A percentile compares a stretch with the other conserved stretches of the same genome.
These are phyloP conservation scores for Rhodinocichla rosea DNA, from an alignment of 2,113 vertebrate species.

Conservation along the genomic window DNA sequence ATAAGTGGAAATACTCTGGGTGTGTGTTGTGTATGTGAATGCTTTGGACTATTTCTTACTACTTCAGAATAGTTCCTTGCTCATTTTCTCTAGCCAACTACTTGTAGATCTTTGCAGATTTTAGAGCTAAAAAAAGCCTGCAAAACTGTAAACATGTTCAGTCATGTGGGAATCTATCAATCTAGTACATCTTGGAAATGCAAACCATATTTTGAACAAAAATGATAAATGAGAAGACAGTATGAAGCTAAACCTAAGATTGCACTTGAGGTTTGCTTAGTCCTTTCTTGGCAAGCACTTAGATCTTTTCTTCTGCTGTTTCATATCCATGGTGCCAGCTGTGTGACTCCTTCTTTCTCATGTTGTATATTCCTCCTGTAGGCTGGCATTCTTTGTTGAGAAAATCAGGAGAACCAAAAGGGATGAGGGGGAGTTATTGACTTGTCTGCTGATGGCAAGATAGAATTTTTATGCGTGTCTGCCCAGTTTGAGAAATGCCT, in stretches of 20 bases:
- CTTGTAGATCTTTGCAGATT: constrained; percentile 42
- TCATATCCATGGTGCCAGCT: background rate
- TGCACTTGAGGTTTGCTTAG: background rate
- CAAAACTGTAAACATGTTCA: constrained; percentile 44
- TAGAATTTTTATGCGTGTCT: background rate
- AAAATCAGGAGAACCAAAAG: background rate
- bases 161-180: constrained; percentile 40
- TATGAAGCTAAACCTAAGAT: constrained; percentile 9
- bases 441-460: background rate
- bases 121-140: constrained; percentile 42
- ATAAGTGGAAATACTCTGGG: background rate
- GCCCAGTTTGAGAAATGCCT: background rate
- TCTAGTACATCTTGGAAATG: constrained; percentile 40
- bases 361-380: background rate
- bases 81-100: constrained; percentile 20
- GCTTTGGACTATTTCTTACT: background rate
- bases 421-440: background rate
- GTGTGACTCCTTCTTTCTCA: background rate
- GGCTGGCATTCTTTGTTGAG: background rate
- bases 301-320: background rate
- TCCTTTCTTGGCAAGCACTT: background rate
- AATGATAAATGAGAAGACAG: constrained; percentile 41
- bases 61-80: background rate
- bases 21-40: background rate
- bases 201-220: constrained; percentile 55